A percentile compares a stretch with the other conserved stretches of the same genome.
phyloP scores from a whole-genome alignment of 2,888 invertebrate species.

The Neria commutata region DNA sequence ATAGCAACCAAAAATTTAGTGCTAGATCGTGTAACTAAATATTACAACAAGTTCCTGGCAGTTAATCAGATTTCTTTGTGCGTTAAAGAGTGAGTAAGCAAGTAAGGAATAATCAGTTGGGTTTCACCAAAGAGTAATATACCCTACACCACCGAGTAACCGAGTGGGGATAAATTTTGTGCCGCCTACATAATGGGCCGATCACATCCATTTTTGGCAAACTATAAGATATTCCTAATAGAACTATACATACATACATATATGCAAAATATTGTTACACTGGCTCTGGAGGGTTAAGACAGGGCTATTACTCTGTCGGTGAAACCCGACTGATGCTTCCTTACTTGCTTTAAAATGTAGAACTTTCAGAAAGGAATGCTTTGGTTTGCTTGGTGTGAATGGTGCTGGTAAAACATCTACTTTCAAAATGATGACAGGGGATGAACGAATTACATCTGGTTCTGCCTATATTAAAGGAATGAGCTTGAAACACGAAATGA shows the following conservation, averaged over 20 bases:
- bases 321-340: not conserved
- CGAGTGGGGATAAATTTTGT: too few species aligned
- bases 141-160: too few species aligned
- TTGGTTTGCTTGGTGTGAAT: conserved; percentile 80
- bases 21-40: conserved; percentile 72
- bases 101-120: too few species aligned
- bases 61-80: conserved; percentile 74
- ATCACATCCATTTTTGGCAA: too few species aligned
- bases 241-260: too few species aligned
- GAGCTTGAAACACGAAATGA: conserved; percentile 63
- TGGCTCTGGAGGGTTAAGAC: too few species aligned
- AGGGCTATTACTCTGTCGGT: too few species aligned
- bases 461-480: conserved; percentile 70
- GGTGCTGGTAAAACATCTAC: conserved; percentile 86
- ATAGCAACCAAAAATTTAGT: conserved; percentile 64
- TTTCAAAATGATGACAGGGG: conserved; percentile 86
- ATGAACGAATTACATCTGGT: conserved; percentile 71
- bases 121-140: too few species aligned
- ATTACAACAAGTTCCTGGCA: conserved; percentile 73
- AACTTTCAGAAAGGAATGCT: conserved; percentile 71
- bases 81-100: conserved; percentile 37
- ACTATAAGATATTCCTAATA: too few species aligned
- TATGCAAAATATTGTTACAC: too few species aligned
- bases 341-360: not conserved
- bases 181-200: not conserved